A percentile compares a stretch with the other conserved stretches of the same genome.
These are phyloP conservation scores for Orius laevigatus DNA, from an alignment of 1,140 invertebrate species.

Conservation along the genomic window DNA sequence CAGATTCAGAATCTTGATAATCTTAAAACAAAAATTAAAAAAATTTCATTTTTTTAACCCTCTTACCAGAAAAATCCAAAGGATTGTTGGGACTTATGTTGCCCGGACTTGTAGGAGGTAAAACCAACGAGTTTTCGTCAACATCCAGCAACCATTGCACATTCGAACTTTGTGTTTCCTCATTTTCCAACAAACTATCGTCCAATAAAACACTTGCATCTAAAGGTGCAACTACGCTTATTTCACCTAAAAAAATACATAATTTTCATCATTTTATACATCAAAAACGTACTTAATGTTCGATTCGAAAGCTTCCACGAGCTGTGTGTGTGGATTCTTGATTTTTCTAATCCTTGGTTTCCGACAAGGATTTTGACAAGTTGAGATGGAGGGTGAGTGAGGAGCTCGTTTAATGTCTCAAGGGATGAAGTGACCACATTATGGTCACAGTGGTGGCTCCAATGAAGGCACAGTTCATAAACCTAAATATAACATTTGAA, in stretches of 20 bases:
- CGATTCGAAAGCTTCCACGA: constrained; percentile 16
- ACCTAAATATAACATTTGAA: too few species aligned
- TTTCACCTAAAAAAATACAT: constrained; percentile 24
- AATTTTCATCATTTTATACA: constrained; percentile 13
- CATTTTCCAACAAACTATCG: background rate
- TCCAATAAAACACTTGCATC: constrained; percentile 17
- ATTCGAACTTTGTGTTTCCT: background rate
- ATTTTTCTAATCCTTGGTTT: constrained; percentile 34
- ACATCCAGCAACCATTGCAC: constrained; percentile 14
- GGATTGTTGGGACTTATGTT: too few species aligned
- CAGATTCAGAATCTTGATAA: constrained; percentile 12
- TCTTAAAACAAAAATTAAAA: constrained; percentile 7
- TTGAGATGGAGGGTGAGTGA: constrained; percentile 44
- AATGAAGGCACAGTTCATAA: constrained; percentile 65
- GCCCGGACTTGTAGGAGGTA: background rate
- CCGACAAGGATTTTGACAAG: constrained; percentile 40
- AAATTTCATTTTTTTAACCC: too few species aligned
- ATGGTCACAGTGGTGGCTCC: constrained; percentile 52
- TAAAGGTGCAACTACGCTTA: constrained; percentile 23
- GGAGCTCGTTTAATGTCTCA: constrained; percentile 58
- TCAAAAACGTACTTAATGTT: constrained; percentile 19
- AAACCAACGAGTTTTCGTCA: background rate
- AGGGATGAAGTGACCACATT: constrained; percentile 70
- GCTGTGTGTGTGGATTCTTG: constrained; percentile 23
- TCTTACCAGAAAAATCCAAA: too few species aligned